Base-by-base conservation (phyloP, 1,140 invertebrate genomes). In the Sitobion miscanthi region DNA sequence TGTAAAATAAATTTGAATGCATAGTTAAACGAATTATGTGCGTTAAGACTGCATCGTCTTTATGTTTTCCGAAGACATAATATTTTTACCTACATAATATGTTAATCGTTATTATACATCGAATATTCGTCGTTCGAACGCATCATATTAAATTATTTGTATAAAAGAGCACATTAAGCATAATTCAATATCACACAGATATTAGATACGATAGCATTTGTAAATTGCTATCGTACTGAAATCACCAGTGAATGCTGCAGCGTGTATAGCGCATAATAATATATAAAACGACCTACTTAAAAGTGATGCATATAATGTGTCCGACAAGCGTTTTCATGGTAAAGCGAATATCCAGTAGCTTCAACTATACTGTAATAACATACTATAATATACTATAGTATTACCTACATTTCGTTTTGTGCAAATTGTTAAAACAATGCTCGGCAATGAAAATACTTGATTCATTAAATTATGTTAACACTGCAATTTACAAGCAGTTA, bases 71-170 rank as follows among this genome's bases (percentile, higher is more conserved):
- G 23, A 77, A n/a, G 30, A 69, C 62, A n/a, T n/a, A 17, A 30
- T 77, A 77, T n/a, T n/a, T 77, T 14, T n/a, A 77, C 14, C 30
- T 1, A 77, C 62, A 77, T 77, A 77, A 17, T n/a, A n/a, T 17
- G 2, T n/a, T n/a, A 77, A 17, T 69, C 30, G 62, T 69, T 69
- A n/a, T 69, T 69, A n/a, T 30, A 69, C 62, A n/a, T 14, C 11
- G 30, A n/a, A 69, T 69, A 14, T 69, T n/a, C 62, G 30, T n/a
- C 62, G 62, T 77, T 77, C 25, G 11, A n/a, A 77, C 30, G 30
- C 62, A 77, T 77, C 62, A 77, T 20, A n/a, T 77, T n/a, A n/a
- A n/a, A 77, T n/a, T 77, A n/a, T 77, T n/a, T 77, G 62, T 62
- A 30, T 62, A 62, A 77, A 17, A 77, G 14, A 77, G n/a, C 30